Conservation (phyloP, 2,888 invertebrate species). For the Dolichomitus sp. region DNA sequence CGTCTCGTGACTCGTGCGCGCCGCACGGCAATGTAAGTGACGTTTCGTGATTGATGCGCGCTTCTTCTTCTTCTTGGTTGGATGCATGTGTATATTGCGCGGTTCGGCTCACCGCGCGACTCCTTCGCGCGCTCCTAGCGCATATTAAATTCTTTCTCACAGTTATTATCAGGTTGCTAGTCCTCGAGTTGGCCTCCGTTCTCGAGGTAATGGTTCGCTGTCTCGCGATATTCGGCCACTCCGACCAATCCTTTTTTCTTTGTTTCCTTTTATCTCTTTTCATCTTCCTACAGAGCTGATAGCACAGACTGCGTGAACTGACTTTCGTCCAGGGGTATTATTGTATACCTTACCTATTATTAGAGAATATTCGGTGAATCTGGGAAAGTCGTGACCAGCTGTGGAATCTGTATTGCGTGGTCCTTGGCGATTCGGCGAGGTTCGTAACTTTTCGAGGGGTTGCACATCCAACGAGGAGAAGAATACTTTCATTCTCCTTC, state of each 20-base stretch:
- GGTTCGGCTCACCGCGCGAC: conserved; percentile 32
- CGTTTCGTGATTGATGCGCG: conserved; percentile 76
- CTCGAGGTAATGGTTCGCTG: conserved; percentile 62
- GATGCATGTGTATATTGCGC: conserved; percentile 8
- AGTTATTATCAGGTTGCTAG: conserved; percentile 73
- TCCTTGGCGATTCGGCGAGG: conserved; percentile 57
- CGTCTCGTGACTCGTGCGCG: conserved; percentile 65
- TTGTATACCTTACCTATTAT: conserved; percentile 47
- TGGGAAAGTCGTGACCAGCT: conserved; percentile 66
- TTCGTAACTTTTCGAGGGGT: conserved; percentile 49
- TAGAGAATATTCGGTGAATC: conserved; percentile 66
- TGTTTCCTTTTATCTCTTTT: conserved; percentile 38
- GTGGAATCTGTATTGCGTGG: conserved; percentile 58
- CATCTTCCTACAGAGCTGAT: conserved; percentile 36
- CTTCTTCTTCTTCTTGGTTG: conserved; percentile 63
- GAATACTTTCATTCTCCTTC: conserved; percentile 55
- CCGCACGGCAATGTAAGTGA: conserved; percentile 54
- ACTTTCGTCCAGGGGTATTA: conserved; percentile 35
- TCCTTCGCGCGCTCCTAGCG: conserved; percentile 60
- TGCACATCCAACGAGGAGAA: conserved; percentile 42
- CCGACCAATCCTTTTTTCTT: conserved; percentile 43
- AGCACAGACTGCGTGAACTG: conserved; percentile 56
- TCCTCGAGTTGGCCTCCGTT: conserved; percentile 55
- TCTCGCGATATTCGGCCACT: conserved; percentile 62
- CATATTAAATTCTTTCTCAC: conserved; percentile 77